These are phyloP conservation scores for Pantala flavescens DNA, from an alignment of 1,140 invertebrate genomes.

Conservation along the genomic window DNA sequence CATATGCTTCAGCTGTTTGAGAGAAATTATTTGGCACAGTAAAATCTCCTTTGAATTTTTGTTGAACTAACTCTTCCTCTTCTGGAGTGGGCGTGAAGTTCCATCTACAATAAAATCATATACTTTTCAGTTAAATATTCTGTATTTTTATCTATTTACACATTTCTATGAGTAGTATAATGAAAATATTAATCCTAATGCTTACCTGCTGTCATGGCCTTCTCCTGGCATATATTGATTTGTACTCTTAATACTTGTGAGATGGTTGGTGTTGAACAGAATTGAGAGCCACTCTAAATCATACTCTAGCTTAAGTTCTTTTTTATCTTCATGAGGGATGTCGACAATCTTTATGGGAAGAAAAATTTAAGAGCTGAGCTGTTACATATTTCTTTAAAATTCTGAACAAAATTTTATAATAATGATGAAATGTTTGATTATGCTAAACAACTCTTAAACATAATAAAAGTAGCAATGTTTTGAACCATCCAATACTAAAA, in stretches of 20 bases:
- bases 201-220: constrained; percentile 50
- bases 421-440: no score
- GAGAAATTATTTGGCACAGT: constrained; percentile 67
- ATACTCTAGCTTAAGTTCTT: constrained; percentile 55
- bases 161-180: no score
- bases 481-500: no score
- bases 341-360: constrained; percentile 33
- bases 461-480: no score
- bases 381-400: no score
- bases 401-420: no score
- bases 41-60: constrained; percentile 55
- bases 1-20: constrained; percentile 53
- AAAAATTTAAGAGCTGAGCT: no score
- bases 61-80: constrained; percentile 55
- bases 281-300: constrained; percentile 93
- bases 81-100: constrained; percentile 63
- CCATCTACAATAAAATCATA: constrained; percentile 40
- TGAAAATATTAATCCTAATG: constrained; percentile 14
- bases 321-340: constrained; percentile 40
- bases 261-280: constrained; percentile 77
- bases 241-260: constrained; percentile 59
- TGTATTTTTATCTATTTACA: no score
- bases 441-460: no score
- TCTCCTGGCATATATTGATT: constrained; percentile 71
- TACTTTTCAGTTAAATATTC: constrained; percentile 11